Evolutionary conservation across 2,888 invertebrate genomes (phyloP), one percentile per base, ranked within the genome.

Genomic region (Callinectes sapidus): DNA sequence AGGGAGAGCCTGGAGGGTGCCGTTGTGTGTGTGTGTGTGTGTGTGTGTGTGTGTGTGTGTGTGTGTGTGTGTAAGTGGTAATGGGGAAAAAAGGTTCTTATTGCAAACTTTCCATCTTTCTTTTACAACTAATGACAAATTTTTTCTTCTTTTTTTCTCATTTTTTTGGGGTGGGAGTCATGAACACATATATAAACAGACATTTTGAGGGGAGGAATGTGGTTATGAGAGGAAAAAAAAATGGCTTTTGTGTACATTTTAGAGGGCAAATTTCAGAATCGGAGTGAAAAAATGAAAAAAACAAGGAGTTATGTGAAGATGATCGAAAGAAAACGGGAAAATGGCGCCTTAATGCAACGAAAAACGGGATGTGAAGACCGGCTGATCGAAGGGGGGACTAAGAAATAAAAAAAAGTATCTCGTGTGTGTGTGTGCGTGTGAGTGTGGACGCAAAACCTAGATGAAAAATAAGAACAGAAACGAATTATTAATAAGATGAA

Each of bases 41-140:
- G n/a, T 71, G 71, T 71, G 71, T 71, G 71, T 71, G 71, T 71
- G 71, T 71, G 71, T 71, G 71, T 71, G 71, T 71, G 71, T 71
- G 71, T 71, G 71, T 86, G 86, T 86, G 86, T 71, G 71, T 71
- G 71, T 28, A 28, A 8, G 71, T 28, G 71, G 6, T 8, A n/a
- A 23, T 71, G 71, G 0, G 61, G 48, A 5, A 10, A 48, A 48
- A 48, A 48, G 48, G 8, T 48, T 48, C 48, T 8, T 48, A 48
- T 48, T 8, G 10, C 48, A 48, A 48, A 48, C 48, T 48, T 61
- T 61, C 61, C 23, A 23, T 18, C 61, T 61, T 18, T 61, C 2
- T 61, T 55, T 16, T 61, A 61, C 6, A 23, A 61, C 61, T 61
- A 23, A 23, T 61, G 61, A 23, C 23, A 18, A 61, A 18, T 61